Conservation (phyloP, 2,888 invertebrate species). For the Euplagia quadripunctaria region DNA sequence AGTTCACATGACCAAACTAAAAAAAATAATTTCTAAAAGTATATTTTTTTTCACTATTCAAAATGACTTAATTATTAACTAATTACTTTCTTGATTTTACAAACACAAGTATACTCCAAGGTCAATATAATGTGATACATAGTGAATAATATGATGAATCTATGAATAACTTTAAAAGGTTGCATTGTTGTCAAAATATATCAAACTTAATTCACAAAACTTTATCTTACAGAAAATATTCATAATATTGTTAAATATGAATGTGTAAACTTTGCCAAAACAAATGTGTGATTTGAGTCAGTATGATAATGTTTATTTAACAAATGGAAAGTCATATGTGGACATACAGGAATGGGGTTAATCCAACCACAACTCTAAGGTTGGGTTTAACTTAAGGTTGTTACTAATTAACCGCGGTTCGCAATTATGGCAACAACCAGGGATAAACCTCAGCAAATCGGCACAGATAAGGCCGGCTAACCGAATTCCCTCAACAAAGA, state of each 20-base stretch:
- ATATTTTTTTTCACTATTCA: too few relatives aligned
- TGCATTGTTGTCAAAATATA: neutral
- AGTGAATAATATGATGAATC: neutral
- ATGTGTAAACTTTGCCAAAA: too few relatives aligned
- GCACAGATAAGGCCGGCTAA: neutral
- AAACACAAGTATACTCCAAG: too few relatives aligned
- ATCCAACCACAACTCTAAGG: neutral
- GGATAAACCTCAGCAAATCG: neutral
- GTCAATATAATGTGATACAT: too few relatives aligned
- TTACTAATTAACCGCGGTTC: neutral
- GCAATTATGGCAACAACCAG: neutral
- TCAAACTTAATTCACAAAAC: neutral
- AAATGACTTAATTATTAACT: too few relatives aligned
- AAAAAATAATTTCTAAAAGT: too few relatives aligned
- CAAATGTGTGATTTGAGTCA: too few relatives aligned
- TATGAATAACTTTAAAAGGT: neutral
- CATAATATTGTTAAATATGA: neutral
- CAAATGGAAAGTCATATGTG: neutral
- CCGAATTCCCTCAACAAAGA: neutral
- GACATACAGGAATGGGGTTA: neutral
- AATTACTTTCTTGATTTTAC: too few relatives aligned
- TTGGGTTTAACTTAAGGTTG: too few relatives aligned
- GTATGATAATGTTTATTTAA: too few relatives aligned
- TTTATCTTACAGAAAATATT: neutral
- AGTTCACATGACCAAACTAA: too few relatives aligned